Evolutionary conservation across 2,113 vertebrate species (phyloP), one percentile per base, ranked within the genome.

Genomic region (Circaetus gallicus): DNA sequence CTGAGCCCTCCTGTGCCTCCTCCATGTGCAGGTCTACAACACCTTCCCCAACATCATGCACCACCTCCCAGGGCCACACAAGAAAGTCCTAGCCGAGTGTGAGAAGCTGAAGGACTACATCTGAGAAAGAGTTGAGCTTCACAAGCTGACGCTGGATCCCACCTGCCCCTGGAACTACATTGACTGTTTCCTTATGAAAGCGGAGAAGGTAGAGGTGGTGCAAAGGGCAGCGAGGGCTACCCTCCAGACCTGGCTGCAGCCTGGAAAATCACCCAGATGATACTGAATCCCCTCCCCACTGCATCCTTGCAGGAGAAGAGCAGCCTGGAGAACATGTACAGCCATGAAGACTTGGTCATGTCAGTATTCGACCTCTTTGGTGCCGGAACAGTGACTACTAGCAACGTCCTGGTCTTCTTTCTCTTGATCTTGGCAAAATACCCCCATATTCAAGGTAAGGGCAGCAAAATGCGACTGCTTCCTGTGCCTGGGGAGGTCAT

Each of bases 361-460:
- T 93, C 91, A 28, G 97, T 98, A 6, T 72, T 62, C 21, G 78
- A 93, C 79, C 92, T 98, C 31, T 98, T 98, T 34, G 43, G 17
- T 13, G 98, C 98, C 2, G 98, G 98, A 4, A 98, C 98, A 5
- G 96, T 98, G 28, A 98, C 97, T 16, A 98, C 97, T 38, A 89
- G 97, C 34, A 94, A 95, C 4, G 71, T 88, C 38, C 66, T 99
- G 47, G 86, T 96, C 73, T 98, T 98, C 97, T 76, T 76, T 70
- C 90, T 99, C 52, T 85, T 98, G 74, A 20, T 97, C 6, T 97
- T 99, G 98, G 97, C 97, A 53, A 98, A 98, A 94, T 95, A 98
- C 43, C 98, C 98, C 40, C 95, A 98, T 18, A 92, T 99, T 80
- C 98, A 98, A 84, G 97, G 98, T 98, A 94, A 3, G 26, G 29